Percentiles rank a stretch among this genome's conserved stretches.
These are phyloP conservation scores for Nycticorax nycticorax DNA, from an alignment of 2,113 vertebrate genomes.

Conservation along the genomic window DNA sequence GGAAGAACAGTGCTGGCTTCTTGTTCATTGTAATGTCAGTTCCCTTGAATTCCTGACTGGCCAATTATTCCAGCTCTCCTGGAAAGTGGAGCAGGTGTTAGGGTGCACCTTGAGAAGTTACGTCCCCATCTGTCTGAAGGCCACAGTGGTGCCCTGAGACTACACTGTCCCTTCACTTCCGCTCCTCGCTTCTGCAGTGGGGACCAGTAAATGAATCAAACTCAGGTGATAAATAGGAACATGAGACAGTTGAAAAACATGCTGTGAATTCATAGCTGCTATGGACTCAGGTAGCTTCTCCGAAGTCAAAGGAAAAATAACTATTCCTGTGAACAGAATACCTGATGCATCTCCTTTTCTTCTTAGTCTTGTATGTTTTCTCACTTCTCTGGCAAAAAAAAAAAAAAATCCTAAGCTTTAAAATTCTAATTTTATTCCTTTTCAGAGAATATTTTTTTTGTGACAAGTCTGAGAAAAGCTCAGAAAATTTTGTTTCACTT, in stretches of 20 bases:
- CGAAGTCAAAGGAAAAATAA: background rate
- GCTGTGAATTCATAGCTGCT: background rate
- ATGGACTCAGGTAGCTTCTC: background rate
- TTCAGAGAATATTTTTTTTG: background rate
- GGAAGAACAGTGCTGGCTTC: background rate
- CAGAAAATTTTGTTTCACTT: background rate
- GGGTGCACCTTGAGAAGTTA: background rate
- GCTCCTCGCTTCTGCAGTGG: background rate
- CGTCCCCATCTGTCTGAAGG: background rate
- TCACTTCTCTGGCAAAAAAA: background rate
- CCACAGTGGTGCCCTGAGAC: background rate
- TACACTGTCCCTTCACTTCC: background rate
- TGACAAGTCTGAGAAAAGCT: background rate
- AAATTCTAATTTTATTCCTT: background rate
- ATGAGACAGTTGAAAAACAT: background rate
- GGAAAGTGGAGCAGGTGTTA: background rate
- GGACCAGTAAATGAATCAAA: background rate
- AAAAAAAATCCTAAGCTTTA: background rate
- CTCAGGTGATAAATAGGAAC: background rate
- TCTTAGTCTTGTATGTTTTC: background rate
- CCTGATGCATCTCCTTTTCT: background rate
- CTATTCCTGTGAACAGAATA: background rate
- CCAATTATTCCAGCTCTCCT: background rate
- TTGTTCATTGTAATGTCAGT: background rate
- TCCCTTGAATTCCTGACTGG: background rate